These are phyloP conservation scores for Perca fluviatilis DNA, from an alignment of 2,113 vertebrate genomes.

Conservation along the genomic window DNA sequence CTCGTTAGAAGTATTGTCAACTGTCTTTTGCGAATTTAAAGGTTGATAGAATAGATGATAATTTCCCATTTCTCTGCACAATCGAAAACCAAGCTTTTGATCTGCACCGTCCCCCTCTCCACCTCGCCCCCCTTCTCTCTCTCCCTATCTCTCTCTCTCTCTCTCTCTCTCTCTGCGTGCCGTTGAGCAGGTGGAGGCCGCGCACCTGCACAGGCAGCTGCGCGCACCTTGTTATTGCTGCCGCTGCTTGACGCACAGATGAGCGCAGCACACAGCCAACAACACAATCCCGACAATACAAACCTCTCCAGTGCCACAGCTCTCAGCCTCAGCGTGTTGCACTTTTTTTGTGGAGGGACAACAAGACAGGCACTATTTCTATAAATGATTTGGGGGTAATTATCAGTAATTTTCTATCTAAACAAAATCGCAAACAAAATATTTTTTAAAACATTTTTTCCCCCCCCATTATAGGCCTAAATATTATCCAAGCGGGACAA, in stretches of 20 bases:
- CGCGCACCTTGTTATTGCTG: conserved; percentile 76
- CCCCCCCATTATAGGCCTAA: background rate
- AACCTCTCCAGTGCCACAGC: conserved; percentile 35
- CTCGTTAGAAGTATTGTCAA: background rate
- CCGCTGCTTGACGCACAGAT: conserved; percentile 72
- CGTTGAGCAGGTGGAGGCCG: conserved; percentile 76
- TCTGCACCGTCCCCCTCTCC: background rate
- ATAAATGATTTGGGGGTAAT: background rate
- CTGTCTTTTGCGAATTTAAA: background rate
- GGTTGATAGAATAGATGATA: background rate
- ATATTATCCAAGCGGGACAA: background rate
- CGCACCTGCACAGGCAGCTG: conserved; percentile 73
- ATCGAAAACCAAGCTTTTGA: conserved; percentile 22
- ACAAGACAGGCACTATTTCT: background rate
- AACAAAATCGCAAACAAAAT: conserved; percentile 9
- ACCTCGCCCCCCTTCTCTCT: background rate
- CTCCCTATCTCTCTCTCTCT: background rate
- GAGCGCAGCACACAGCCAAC: conserved; percentile 61
- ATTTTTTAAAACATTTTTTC: background rate
- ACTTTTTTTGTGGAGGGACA: conserved; percentile 18
- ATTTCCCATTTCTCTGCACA: conserved; percentile 30
- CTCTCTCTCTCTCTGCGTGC: background rate
- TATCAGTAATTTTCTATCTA: background rate
- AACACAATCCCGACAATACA: conserved; percentile 54
- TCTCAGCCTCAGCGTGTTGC: conserved; percentile 23